A percentile compares a stretch with the other conserved stretches of the same genome.
Conservation (phyloP, 2,797 vertebrate species). For the Meriones psammophilus region DNA sequence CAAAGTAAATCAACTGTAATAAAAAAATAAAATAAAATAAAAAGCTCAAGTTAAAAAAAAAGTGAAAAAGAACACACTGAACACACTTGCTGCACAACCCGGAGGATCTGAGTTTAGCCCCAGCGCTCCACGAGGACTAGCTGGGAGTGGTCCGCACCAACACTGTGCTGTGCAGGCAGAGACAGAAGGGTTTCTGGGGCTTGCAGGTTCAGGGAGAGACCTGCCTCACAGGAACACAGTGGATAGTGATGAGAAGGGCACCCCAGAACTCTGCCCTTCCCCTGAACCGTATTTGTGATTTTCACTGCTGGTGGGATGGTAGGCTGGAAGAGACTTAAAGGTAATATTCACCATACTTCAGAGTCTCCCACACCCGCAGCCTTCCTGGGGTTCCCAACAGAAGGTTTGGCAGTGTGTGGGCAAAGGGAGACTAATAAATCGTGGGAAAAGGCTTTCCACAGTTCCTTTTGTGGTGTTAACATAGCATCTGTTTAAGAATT, state of each 20-base stretch:
- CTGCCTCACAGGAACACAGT: not conserved
- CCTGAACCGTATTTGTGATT: too few relatives aligned
- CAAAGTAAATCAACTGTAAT: too few relatives aligned
- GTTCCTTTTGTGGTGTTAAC: not conserved
- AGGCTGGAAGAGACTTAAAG: not conserved
- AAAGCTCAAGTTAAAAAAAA: not conserved
- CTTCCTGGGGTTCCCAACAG: not conserved
- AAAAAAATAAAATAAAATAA: too few relatives aligned
- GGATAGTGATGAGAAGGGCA: too few relatives aligned
- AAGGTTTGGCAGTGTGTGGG: not conserved
- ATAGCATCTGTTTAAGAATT: constrained; percentile 62
- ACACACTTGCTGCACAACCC: not conserved
- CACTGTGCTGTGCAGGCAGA: not conserved
- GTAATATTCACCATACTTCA: not conserved
- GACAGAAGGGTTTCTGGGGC: not conserved
- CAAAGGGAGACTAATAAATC: constrained; percentile 14
- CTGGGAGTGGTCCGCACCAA: not conserved
- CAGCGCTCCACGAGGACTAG: accelerated
- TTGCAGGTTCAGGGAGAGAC: not conserved
- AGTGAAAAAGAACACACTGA: not conserved
- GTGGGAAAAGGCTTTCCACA: not conserved
- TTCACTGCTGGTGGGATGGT: not conserved
- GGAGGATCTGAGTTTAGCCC: not conserved
- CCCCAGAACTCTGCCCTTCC: not conserved
- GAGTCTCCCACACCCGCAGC: not conserved